Percentiles rank a stretch among this genome's conserved stretches.
These are phyloP conservation scores for Chydorus sphaericus DNA, from an alignment of 2,888 invertebrate species.

Conservation along the genomic window DNA sequence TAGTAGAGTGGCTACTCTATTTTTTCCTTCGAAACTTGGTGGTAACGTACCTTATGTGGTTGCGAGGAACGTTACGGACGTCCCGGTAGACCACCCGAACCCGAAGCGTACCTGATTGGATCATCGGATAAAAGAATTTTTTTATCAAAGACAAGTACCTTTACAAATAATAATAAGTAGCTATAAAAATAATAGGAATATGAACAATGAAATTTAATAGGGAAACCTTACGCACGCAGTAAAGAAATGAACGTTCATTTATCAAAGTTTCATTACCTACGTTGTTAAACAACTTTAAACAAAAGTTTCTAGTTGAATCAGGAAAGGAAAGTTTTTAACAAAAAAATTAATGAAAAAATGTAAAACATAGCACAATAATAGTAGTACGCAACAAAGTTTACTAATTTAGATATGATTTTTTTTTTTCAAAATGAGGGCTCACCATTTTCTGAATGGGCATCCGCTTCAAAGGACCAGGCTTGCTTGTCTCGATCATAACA, in stretches of 20 bases:
- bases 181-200: no score
- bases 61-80: conserved; percentile 60
- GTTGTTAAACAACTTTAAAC: no score
- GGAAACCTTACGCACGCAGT: no score
- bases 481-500: conserved; percentile 69
- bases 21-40: neutral
- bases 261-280: no score
- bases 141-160: no score
- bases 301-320: no score
- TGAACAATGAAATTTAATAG: no score
- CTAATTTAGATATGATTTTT: neutral
- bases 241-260: no score
- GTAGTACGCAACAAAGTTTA: neutral
- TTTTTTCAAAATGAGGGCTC: neutral
- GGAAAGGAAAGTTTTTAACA: neutral
- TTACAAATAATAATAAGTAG: no score
- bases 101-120: conserved; percentile 42
- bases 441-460: conserved; percentile 48
- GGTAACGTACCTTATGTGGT: conserved; percentile 49
- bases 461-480: conserved; percentile 61
- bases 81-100: conserved; percentile 60
- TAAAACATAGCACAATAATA: neutral
- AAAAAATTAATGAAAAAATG: neutral
- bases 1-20: conserved; percentile 3
- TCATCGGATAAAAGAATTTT: no score